Conservation (phyloP, 2,797 vertebrate species). For the Gastrophryne carolinensis region DNA sequence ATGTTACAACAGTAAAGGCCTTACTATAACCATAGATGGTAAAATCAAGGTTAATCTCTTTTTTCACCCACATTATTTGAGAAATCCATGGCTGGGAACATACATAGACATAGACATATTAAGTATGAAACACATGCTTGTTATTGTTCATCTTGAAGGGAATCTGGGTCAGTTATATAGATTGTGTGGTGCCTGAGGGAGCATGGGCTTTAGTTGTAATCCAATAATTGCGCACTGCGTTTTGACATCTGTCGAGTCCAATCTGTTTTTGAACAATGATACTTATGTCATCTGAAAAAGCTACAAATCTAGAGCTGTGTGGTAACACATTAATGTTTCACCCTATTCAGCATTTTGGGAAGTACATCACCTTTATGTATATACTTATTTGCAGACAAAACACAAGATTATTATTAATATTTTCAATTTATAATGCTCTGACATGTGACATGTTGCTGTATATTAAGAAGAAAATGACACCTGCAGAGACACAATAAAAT, state of each 20-base stretch:
- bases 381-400: too few species aligned
- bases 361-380: too few species aligned
- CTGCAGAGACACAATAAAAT: too few species aligned
- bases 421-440: not conserved
- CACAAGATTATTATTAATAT: not conserved
- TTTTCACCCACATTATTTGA: too few species aligned
- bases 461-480: too few species aligned
- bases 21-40: too few species aligned
- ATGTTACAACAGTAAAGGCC: too few species aligned
- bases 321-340: conserved; percentile 4
- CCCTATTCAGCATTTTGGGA: too few species aligned
- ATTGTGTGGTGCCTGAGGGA: conserved; percentile 6
- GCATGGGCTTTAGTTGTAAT: conserved; percentile 9
- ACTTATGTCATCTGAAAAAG: not conserved
- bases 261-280: conserved; percentile 25
- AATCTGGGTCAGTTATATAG: conserved; percentile 35
- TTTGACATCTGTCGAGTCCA: conserved; percentile 33
- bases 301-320: not conserved
- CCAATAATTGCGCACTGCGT: conserved; percentile 27
- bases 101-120: too few species aligned
- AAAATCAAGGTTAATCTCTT: too few species aligned
- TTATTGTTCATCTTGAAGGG: conserved; percentile 17
- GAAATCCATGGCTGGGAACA: too few species aligned
- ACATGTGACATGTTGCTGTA: not conserved
- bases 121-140: not conserved